These are phyloP conservation scores for Calephelis nemesis DNA, from an alignment of 1,140 invertebrate species.

Conservation along the genomic window DNA sequence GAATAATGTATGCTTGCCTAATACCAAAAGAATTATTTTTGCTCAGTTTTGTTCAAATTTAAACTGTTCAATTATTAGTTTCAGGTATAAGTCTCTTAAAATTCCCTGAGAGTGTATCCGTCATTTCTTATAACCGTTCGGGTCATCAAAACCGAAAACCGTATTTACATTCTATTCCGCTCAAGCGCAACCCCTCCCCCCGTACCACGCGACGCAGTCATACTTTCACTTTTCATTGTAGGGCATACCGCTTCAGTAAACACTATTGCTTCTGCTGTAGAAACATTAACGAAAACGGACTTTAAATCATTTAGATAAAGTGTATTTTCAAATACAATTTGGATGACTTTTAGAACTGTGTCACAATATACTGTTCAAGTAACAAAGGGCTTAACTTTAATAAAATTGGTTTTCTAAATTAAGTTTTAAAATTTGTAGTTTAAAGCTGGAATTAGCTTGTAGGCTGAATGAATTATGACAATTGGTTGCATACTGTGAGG, in stretches of 20 bases:
- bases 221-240: conserved; percentile 77
- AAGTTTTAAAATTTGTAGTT: not conserved
- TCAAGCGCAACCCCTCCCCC: conserved; percentile 50
- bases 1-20: too few species aligned
- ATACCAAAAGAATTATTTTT: too few species aligned
- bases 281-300: conserved; percentile 25
- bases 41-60: too few species aligned
- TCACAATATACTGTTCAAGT: conserved; percentile 37
- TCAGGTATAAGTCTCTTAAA: conserved; percentile 27
- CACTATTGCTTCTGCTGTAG: conserved; percentile 30
- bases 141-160: conserved; percentile 67
- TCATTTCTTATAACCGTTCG: conserved; percentile 42
- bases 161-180: conserved; percentile 65
- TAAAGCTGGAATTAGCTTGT: conserved; percentile 30
- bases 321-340: conserved; percentile 26
- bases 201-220: conserved; percentile 39
- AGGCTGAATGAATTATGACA: conserved; percentile 30
- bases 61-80: not conserved
- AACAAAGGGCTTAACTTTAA: conserved; percentile 48
- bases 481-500: conserved; percentile 31
- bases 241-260: conserved; percentile 51
- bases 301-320: conserved; percentile 20
- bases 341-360: conserved; percentile 40
- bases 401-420: conserved; percentile 7
- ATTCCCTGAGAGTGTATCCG: conserved; percentile 15